Conservation (phyloP, 2,797 vertebrate genomes). For the Rhabdomys pumilio region DNA sequence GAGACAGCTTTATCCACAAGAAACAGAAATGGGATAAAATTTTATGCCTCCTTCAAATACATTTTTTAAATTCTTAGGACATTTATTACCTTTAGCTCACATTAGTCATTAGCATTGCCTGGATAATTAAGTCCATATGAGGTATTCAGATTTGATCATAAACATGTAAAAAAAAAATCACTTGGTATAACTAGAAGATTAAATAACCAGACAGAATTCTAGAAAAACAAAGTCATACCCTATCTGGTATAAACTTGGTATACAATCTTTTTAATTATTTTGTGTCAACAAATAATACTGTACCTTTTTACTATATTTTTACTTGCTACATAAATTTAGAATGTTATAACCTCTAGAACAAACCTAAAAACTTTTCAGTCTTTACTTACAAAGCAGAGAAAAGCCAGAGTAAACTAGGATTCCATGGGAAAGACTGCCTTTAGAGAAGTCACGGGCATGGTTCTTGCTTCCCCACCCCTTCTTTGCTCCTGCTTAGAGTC, state of each 20-base stretch:
- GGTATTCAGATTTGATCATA: conserved; percentile 75
- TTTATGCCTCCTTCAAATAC: conserved; percentile 26
- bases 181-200: conserved; percentile 49
- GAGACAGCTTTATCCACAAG: background rate
- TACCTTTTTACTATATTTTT: conserved; percentile 19
- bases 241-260: background rate
- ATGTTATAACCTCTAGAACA: conserved; percentile 24
- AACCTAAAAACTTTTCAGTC: conserved; percentile 24
- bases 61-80: conserved; percentile 79
- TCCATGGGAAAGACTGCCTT: background rate
- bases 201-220: conserved; percentile 28
- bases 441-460: background rate
- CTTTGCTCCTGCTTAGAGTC: background rate
- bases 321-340: conserved; percentile 24
- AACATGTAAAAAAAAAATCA: conserved; percentile 64
- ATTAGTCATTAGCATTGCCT: conserved; percentile 75
- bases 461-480: background rate
- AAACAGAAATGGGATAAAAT: conserved; percentile 3
- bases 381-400: conserved; percentile 9
- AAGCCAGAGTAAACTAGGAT: background rate
- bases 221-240: background rate
- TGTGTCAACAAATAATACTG: background rate
- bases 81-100: conserved; percentile 73
- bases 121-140: conserved; percentile 77
- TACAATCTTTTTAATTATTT: conserved; percentile 50